A percentile compares a stretch with the other conserved stretches of the same genome.
phyloP scores from a whole-genome alignment of 2,113 vertebrate genomes.

The Sciurus niger region DNA sequence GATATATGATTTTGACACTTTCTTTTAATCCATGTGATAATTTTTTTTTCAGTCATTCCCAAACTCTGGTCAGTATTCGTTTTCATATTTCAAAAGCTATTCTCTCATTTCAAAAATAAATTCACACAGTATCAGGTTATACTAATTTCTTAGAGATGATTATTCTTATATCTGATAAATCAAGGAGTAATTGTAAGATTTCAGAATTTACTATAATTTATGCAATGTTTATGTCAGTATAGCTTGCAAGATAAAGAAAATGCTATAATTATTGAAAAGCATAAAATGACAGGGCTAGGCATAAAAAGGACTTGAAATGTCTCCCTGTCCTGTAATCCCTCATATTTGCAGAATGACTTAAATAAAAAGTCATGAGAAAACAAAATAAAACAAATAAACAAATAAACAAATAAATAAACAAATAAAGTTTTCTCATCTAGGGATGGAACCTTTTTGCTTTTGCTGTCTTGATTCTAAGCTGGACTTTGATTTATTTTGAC shows the following conservation, averaged over 20 bases:
- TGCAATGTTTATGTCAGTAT: not conserved
- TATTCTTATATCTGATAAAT: not conserved
- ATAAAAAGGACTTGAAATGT: not conserved
- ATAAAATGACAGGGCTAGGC: not conserved
- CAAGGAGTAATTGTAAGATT: not conserved
- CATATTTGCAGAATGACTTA: not conserved
- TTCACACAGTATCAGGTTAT: not conserved
- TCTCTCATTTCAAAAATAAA: conserved; percentile 22
- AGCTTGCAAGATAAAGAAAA: conserved; percentile 42
- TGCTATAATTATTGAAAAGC: conserved; percentile 45
- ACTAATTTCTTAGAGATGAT: not conserved
- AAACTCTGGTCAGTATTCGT: not conserved
- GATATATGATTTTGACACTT: not conserved
- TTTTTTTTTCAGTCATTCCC: not conserved
- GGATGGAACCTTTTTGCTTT: not conserved
- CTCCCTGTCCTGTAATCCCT: not conserved
- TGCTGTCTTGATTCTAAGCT: not conserved
- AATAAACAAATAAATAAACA: too few species aligned
- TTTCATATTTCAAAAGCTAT: conserved; percentile 29
- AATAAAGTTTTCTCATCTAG: not conserved
- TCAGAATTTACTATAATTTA: not conserved
- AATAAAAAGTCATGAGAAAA: too few species aligned
- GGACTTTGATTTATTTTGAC: not conserved
- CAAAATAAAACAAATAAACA: too few species aligned
- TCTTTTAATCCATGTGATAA: not conserved